These are phyloP conservation scores for Sebastes vulpes DNA, from an alignment of 2,797 vertebrate species.

Conservation along the genomic window DNA sequence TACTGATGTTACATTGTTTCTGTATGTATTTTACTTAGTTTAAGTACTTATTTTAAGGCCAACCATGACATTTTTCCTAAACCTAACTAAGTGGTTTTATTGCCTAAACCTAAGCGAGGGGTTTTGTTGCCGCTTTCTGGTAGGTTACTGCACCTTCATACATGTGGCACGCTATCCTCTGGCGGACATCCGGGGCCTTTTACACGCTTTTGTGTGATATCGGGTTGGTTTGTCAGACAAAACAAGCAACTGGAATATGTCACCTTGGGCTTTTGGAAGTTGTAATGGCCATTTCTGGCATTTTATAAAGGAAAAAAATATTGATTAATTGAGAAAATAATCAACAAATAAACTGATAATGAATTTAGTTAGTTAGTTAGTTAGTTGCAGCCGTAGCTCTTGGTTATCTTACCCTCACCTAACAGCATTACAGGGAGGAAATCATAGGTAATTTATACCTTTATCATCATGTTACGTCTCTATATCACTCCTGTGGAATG, in stretches of 20 bases:
- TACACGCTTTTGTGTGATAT: too few species aligned
- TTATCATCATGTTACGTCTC: background rate
- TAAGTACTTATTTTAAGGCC: too few species aligned
- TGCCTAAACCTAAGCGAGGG: too few species aligned
- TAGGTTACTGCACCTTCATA: too few species aligned
- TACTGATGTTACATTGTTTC: too few species aligned
- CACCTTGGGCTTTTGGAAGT: background rate
- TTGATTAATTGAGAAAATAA: background rate
- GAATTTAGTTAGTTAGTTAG: background rate
- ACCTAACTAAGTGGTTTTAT: too few species aligned
- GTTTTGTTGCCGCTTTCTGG: too few species aligned
- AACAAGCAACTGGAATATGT: background rate
- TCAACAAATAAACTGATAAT: background rate
- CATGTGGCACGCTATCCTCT: too few species aligned
- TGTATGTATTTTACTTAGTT: fast-evolving
- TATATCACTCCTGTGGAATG: background rate
- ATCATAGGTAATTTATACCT: background rate
- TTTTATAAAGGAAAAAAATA: background rate
- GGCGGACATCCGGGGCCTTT: too few species aligned
- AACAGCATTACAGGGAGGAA: background rate
- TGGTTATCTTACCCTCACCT: background rate
- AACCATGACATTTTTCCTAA: too few species aligned
- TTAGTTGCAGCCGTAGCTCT: background rate
- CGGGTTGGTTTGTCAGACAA: background rate
- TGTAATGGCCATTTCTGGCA: background rate